Evolutionary conservation across 2,113 vertebrate species (phyloP), one percentile per base, ranked within the genome.

Genomic region (Acinonyx jubatus): DNA sequence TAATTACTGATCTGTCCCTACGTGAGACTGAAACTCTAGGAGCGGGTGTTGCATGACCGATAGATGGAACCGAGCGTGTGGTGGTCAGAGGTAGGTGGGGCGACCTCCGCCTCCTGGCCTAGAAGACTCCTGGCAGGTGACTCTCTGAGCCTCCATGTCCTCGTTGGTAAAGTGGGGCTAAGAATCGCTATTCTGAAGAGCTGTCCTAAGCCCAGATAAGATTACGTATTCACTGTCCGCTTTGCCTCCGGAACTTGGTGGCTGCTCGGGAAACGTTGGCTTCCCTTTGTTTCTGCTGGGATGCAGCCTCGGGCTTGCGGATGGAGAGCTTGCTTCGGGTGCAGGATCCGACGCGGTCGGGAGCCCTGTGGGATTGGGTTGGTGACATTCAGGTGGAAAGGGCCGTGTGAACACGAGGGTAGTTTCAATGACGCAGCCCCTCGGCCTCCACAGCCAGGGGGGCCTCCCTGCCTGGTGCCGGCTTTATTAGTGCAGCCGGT

Each of bases 231-330:
- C 27, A 2, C 8, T 45, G 33, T 45, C 16, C 1, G 21, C 6
- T 4, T 0, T 0, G 10, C 25, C 48, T 82, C 29, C 1, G 0
- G 50, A 41, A 1, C 1, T 4, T 50, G 23, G 45, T 55, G 19
- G 5, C 29, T 55, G 31, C 36, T 74, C 41, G 0, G 2, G 61
- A 1, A 63, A 5, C 27, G 55, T 1, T 7, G 36, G 19, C 48
- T 55, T 85, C 36, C 33, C 14, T 92, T 57, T 29, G 55, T 69
- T 83, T 80, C 66, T 45, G 2, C 25, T 27, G 21, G 33, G 61
- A 23, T 18, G 11, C 15, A 33, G 25, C 71, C 52, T 74, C 0
- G 0, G 68, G 66, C 73, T 57, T 82, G 41, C 61, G 16, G 38
- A 36, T 11, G 38, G 61, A n/a, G 41, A 27, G 55, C 33, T 79